Conservation (phyloP, 2,113 vertebrate species). For the Zapus hudsonius region DNA sequence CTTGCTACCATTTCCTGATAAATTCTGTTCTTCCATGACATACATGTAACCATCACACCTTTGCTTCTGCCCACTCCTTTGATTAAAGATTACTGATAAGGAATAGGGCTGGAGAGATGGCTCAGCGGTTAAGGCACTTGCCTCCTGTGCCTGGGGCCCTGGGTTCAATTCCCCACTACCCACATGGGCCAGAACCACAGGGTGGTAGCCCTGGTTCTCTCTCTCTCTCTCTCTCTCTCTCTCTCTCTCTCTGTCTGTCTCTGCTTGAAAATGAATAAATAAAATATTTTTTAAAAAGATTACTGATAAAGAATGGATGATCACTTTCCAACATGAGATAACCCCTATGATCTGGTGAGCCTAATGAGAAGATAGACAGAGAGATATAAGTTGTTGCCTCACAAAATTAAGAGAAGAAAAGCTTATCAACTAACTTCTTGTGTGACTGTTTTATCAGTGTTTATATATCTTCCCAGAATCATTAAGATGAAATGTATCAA, state of each 20-base stretch:
- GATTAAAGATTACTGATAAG: too few relatives aligned
- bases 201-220: too few relatives aligned
- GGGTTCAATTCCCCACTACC: too few relatives aligned
- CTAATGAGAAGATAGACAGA: neutral
- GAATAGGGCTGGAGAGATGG: too few relatives aligned
- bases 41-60: neutral
- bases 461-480: neutral
- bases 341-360: neutral
- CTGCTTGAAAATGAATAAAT: too few relatives aligned
- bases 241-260: too few relatives aligned
- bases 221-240: too few relatives aligned
- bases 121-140: too few relatives aligned
- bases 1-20: neutral
- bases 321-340: neutral
- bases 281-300: too few relatives aligned
- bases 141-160: too few relatives aligned
- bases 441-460: neutral
- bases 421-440: neutral
- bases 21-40: neutral
- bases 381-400: neutral
- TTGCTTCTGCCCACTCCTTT: neutral
- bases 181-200: too few relatives aligned
- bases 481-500: conserved; percentile 26
- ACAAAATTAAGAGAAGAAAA: neutral
- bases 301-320: too few relatives aligned